Evolutionary conservation across 2,797 vertebrate genomes (phyloP).

Genomic region (Euphonia xanthogaster): DNA sequence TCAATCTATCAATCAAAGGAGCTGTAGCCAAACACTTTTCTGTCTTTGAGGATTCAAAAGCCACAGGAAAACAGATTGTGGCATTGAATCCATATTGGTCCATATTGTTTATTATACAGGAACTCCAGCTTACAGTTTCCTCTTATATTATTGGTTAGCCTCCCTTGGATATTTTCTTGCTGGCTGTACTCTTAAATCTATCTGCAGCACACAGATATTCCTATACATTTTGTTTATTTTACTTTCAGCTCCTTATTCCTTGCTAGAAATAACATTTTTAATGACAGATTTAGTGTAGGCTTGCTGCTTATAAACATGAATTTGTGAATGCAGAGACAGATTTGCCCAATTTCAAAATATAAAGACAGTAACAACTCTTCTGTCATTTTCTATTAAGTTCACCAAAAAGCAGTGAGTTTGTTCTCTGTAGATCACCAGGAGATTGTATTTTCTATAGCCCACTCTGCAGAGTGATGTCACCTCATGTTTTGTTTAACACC

Average conservation of each 20-base stretch:
- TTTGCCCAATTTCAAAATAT: neutral
- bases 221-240: constrained; percentile 32
- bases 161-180: constrained; percentile 11
- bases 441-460: neutral
- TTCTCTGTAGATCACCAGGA: neutral
- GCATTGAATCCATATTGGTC: neutral
- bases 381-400: neutral
- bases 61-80: neutral
- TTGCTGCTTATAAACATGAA: neutral
- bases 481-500: constrained; percentile 14
- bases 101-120: neutral
- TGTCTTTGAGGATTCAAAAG: neutral
- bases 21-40: constrained; percentile 9
- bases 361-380: neutral
- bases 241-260: neutral
- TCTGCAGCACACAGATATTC: neutral
- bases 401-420: neutral
- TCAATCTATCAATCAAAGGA: neutral
- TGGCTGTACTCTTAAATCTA: neutral
- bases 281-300: neutral
- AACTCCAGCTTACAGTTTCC: neutral
- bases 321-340: neutral
- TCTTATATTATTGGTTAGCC: neutral
- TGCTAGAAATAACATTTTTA: neutral
- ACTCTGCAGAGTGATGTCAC: neutral